Conservation (phyloP, 2,113 vertebrate genomes). For the Peucedramus taeniatus region DNA sequence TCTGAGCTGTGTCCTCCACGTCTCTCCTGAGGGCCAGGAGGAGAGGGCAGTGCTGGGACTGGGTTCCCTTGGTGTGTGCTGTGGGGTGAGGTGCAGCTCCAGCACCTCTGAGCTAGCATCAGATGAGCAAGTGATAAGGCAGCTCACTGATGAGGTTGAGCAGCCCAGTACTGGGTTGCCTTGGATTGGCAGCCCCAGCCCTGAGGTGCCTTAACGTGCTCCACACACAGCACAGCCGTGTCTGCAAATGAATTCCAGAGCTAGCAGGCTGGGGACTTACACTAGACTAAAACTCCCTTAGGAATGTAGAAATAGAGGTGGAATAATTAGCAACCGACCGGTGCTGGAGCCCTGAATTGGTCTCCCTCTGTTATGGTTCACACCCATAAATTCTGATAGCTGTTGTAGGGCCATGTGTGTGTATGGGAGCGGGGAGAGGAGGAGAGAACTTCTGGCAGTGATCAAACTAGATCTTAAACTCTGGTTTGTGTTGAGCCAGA, state of each 20-base stretch:
- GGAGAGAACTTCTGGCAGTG: neutral
- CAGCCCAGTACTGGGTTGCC: neutral
- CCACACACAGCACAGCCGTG: accelerated
- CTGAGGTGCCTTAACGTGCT: neutral
- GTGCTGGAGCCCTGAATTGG: neutral
- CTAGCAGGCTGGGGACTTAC: neutral
- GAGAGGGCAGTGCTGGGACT: neutral
- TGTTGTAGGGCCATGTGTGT: neutral
- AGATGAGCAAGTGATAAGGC: neutral
- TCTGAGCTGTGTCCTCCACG: neutral
- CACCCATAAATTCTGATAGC: neutral
- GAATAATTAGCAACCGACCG: neutral
- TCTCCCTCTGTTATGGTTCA: neutral
- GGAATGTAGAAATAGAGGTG: neutral
- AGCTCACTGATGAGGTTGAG: accelerated
- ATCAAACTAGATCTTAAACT: neutral
- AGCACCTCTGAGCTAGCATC: neutral
- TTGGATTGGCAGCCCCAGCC: neutral
- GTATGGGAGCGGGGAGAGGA: neutral
- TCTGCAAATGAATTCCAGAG: neutral
- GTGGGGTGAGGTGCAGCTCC: neutral
- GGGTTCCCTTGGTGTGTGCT: neutral
- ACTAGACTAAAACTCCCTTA: neutral
- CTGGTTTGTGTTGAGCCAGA: neutral
- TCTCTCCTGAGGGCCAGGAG: neutral